A percentile compares a stretch with the other conserved stretches of the same genome.
These are phyloP conservation scores for Hydrotaea diabolus DNA, from an alignment of 2,888 invertebrate genomes.

Conservation along the genomic window DNA sequence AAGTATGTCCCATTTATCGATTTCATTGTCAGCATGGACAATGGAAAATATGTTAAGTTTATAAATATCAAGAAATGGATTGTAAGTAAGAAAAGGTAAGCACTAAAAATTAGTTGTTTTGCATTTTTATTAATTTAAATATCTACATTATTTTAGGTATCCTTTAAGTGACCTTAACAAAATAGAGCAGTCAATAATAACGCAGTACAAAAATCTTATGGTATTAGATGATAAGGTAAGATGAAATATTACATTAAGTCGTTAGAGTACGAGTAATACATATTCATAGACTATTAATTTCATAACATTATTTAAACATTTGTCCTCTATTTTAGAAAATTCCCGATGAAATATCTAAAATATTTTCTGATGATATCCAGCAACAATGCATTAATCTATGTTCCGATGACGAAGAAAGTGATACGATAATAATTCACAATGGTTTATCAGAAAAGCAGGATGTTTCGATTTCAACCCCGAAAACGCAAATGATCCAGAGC, in stretches of 20 bases:
- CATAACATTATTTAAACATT: no score
- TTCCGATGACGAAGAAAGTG: conserved; percentile 64
- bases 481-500: no score
- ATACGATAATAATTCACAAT: background rate
- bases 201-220: conserved; percentile 66
- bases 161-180: conserved; percentile 59
- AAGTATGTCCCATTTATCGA: conserved; percentile 68
- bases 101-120: no score
- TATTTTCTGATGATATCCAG: conserved; percentile 49
- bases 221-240: conserved; percentile 65
- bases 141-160: conserved; percentile 61
- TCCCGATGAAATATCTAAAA: conserved; percentile 53
- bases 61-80: conserved; percentile 68
- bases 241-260: background rate
- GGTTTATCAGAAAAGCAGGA: no score
- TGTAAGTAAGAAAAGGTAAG: conserved; percentile 64
- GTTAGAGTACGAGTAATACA: no score
- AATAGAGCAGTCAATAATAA: conserved; percentile 66
- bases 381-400: conserved; percentile 64
- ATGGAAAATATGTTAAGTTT: conserved; percentile 57
- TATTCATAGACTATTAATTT: no score
- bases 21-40: conserved; percentile 56
- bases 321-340: conserved; percentile 56
- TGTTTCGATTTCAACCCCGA: no score
- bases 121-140: no score